phyloP scores from a whole-genome alignment of 1,140 invertebrate genomes.

The Drosophila sechellia region DNA sequence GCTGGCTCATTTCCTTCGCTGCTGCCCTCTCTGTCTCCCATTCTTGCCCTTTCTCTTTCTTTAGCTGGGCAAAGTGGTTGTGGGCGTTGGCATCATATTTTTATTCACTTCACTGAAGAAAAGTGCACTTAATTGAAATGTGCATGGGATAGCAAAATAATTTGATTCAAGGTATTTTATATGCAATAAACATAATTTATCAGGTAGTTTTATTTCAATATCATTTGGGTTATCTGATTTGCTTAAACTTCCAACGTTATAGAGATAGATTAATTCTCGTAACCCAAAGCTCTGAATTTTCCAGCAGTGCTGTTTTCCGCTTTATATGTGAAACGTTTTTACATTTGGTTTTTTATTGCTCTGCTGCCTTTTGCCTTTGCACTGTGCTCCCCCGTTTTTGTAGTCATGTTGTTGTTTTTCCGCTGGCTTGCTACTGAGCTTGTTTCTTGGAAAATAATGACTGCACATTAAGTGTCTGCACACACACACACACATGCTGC shows the following conservation, averaged over 20 bases:
- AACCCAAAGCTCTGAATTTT: neutral
- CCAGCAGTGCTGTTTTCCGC: neutral
- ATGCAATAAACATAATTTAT: too few relatives aligned
- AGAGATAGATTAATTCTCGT: neutral
- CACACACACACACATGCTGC: conserved; percentile 12
- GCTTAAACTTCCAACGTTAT: too few relatives aligned
- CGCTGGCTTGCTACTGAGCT: conserved; percentile 56
- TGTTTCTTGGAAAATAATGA: conserved; percentile 80
- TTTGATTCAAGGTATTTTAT: too few relatives aligned
- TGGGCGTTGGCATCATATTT: conserved; percentile 32
- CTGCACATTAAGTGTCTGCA: conserved; percentile 76
- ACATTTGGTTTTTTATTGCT: conserved; percentile 39
- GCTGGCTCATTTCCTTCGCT: conserved; percentile 5
- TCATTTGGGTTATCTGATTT: too few relatives aligned
- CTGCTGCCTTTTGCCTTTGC: conserved; percentile 52
- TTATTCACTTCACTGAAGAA: conserved; percentile 35
- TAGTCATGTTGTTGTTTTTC: conserved; percentile 41
- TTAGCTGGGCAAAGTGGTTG: conserved; percentile 23
- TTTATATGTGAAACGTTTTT: conserved; percentile 44
- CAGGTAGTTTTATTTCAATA: too few relatives aligned
- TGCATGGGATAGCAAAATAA: neutral
- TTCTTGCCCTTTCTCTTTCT: neutral
- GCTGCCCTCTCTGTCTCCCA: conserved; percentile 2
- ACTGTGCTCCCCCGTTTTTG: conserved; percentile 42
- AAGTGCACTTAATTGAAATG: neutral